phyloP scores from a whole-genome alignment of 2,797 vertebrate species.

The Pipistrellus pygmaeus region DNA sequence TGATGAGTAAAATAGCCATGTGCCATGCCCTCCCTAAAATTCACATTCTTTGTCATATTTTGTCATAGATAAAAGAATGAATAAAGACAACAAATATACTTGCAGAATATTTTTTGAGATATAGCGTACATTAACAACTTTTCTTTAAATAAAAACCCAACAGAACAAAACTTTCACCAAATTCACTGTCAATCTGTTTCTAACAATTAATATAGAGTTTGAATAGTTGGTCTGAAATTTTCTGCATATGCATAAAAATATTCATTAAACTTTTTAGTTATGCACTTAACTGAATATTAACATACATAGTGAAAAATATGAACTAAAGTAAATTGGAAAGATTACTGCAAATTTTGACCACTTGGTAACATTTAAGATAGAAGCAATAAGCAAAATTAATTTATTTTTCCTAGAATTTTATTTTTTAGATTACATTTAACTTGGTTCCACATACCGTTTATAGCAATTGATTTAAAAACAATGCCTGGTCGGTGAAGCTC shows the following conservation, averaged over 20 bases:
- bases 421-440: not conserved
- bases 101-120: not conserved
- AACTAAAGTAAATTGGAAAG: not conserved
- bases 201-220: not conserved
- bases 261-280: not conserved
- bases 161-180: not conserved
- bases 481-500: not conserved
- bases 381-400: not conserved
- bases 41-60: not conserved
- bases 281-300: not conserved
- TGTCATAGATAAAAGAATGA: not conserved
- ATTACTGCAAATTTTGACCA: not conserved
- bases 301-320: not conserved
- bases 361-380: not conserved
- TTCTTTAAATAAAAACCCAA: not conserved
- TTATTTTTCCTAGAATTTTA: slow-evolving; percentile 36
- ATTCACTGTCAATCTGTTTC: not conserved
- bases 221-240: not conserved
- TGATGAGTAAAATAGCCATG: not conserved
- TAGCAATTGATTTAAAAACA: slow-evolving; percentile 39
- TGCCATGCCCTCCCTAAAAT: not conserved
- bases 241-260: not conserved
- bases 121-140: not conserved
- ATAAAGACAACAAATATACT: not conserved
- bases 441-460: not conserved